These are phyloP conservation scores for Vollenhovia emeryi DNA, from an alignment of 1,140 invertebrate species.

Conservation along the genomic window DNA sequence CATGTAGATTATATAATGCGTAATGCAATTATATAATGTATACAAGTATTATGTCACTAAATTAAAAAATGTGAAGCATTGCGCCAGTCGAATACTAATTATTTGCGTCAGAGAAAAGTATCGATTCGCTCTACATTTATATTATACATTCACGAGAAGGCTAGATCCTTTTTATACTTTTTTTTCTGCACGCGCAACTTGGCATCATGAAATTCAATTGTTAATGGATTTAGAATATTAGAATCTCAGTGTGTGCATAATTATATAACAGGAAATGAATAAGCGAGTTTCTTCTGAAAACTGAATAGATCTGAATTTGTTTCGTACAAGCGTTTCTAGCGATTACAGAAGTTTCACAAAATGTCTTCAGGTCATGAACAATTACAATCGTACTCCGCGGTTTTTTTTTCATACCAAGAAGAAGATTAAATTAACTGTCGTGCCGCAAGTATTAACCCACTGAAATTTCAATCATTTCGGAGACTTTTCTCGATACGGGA, in stretches of 20 bases:
- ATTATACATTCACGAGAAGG: not conserved
- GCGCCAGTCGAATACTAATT: constrained; percentile 18
- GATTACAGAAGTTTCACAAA: not conserved
- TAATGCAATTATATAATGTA: constrained; percentile 20
- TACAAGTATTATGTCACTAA: constrained; percentile 33
- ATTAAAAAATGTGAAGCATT: constrained; percentile 30
- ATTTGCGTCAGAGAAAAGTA: constrained; percentile 30
- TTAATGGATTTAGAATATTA: not conserved
- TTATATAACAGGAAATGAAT: not conserved
- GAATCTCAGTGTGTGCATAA: not conserved
- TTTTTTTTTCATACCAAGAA: not conserved
- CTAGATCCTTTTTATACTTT: not conserved
- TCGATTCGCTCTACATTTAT: not conserved
- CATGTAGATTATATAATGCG: constrained; percentile 8
- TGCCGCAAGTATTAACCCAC: not conserved
- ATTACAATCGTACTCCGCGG: not conserved
- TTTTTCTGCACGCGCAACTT: not conserved
- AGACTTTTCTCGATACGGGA: constrained; percentile 41
- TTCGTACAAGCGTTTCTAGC: not conserved
- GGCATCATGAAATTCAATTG: not conserved
- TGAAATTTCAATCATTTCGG: constrained; percentile 46
- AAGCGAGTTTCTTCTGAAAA: not conserved
- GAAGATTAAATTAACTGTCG: not conserved
- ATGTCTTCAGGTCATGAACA: not conserved
- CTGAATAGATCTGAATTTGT: not conserved